Conservation (phyloP, 2,888 invertebrate species). For the Microdon myrmicae region DNA sequence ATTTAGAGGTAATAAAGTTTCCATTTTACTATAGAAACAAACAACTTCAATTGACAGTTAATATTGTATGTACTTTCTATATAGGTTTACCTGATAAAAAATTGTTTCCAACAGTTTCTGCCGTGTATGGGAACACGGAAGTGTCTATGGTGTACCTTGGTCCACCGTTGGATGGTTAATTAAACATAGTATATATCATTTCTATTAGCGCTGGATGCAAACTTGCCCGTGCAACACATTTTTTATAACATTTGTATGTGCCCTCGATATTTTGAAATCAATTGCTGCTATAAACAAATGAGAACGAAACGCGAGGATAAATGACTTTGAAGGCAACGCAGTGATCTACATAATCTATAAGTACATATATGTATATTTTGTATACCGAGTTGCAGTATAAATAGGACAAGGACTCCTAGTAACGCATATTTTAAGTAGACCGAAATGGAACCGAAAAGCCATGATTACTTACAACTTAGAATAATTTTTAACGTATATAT, state of each 20-base stretch:
- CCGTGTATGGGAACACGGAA: slow-evolving; percentile 99
- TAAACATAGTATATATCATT: slow-evolving; percentile 15
- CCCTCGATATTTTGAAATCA: slow-evolving; percentile 25
- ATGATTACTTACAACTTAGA: no score
- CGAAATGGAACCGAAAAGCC: no score
- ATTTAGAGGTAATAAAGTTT: slow-evolving; percentile 94
- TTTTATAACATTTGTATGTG: slow-evolving; percentile 34
- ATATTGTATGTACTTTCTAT: slow-evolving; percentile 55
- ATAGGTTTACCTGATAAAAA: slow-evolving; percentile 90
- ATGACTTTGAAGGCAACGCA: slow-evolving; percentile 11
- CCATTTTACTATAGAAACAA: not conserved
- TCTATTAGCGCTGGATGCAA: slow-evolving; percentile 36
- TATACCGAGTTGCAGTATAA: slow-evolving; percentile 34
- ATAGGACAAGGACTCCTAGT: slow-evolving; percentile 5
- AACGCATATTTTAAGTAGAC: no score
- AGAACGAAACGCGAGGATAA: slow-evolving; percentile 7
- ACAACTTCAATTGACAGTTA: not conserved
- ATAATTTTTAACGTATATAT: no score
- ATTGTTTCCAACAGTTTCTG: slow-evolving; percentile 95
- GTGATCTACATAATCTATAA: slow-evolving; percentile 39
- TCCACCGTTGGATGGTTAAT: slow-evolving; percentile 93
- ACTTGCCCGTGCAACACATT: slow-evolving; percentile 7
- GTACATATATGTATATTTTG: slow-evolving; percentile 49
- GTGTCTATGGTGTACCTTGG: slow-evolving; percentile 99
- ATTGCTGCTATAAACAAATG: slow-evolving; percentile 19